A percentile compares a stretch with the other conserved stretches of the same genome.
phyloP scores from a whole-genome alignment of 2,113 vertebrate genomes.

The Athene cunicularia region DNA sequence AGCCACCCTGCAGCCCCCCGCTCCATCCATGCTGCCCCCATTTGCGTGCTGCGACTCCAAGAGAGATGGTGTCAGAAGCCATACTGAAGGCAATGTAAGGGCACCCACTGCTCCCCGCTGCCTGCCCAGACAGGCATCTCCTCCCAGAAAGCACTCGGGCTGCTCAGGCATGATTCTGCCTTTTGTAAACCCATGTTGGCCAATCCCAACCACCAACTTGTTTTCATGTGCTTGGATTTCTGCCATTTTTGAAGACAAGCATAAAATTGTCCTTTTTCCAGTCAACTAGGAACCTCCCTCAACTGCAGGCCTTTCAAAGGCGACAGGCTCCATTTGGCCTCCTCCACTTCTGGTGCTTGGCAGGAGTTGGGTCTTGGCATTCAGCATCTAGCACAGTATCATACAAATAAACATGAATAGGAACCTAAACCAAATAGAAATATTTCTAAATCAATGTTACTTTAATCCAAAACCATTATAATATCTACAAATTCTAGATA shows the following conservation, averaged over 20 bases:
- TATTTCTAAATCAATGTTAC: not conserved
- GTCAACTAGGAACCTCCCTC: not conserved
- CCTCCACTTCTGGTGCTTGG: not conserved
- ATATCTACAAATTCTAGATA: not conserved
- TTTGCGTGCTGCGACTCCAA: accelerated
- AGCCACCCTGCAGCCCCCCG: not conserved
- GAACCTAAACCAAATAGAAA: not conserved
- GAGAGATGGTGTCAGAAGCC: accelerated
- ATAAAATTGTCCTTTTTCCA: not conserved
- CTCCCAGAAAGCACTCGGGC: accelerated
- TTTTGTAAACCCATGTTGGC: not conserved
- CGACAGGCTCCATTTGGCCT: accelerated
- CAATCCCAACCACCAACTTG: not conserved
- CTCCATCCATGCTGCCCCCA: accelerated
- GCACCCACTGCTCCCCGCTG: no score
- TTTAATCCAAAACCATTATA: not conserved
- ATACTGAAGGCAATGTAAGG: not conserved
- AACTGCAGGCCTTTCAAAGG: not conserved
- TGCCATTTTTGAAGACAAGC: not conserved
- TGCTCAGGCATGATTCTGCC: not conserved
- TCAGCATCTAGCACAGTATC: not conserved
- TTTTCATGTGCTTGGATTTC: not conserved
- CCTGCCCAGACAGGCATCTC: not conserved
- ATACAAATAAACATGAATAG: not conserved
- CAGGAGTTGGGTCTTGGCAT: not conserved